Percentiles rank a stretch among this genome's conserved stretches.
Evolutionary conservation across 2,888 invertebrate genomes (phyloP).

Genomic region (Euplexia lucipara): DNA sequence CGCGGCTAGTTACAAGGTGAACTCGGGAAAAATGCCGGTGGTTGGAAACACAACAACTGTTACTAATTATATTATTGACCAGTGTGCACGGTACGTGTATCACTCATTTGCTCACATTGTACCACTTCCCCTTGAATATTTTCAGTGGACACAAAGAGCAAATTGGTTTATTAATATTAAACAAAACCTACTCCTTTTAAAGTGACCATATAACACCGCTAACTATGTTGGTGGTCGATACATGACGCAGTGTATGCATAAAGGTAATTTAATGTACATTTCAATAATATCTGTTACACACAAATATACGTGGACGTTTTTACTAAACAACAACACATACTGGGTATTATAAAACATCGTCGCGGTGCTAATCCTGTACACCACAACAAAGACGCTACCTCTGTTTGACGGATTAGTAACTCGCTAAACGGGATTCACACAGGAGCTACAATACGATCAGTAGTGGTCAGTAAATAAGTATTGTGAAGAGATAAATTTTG

Average conservation of each 20-base stretch:
- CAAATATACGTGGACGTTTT: too few species aligned
- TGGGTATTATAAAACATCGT: background rate
- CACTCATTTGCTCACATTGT: background rate
- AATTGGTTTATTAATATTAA: background rate
- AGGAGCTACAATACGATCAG: background rate
- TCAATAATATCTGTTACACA: background rate
- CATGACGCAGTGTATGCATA: too few species aligned
- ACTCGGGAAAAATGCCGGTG: background rate
- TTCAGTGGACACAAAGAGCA: background rate
- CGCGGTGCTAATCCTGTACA: background rate
- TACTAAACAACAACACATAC: background rate
- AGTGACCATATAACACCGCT: too few species aligned
- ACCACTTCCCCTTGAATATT: background rate
- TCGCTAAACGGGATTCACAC: background rate
- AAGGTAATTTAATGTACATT: background rate
- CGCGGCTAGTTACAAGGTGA: background rate
- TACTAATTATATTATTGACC: too few species aligned
- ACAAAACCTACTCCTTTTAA: too few species aligned
- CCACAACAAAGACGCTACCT: constrained; percentile 2
- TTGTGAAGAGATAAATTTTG: background rate
- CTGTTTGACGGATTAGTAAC: constrained; percentile 9
- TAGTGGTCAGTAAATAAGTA: background rate
- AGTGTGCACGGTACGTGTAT: background rate
- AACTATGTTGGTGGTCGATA: too few species aligned
- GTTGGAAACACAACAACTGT: constrained; percentile 1